phyloP scores from a whole-genome alignment of 1,140 invertebrate species.

The Mactra quadrangularis region DNA sequence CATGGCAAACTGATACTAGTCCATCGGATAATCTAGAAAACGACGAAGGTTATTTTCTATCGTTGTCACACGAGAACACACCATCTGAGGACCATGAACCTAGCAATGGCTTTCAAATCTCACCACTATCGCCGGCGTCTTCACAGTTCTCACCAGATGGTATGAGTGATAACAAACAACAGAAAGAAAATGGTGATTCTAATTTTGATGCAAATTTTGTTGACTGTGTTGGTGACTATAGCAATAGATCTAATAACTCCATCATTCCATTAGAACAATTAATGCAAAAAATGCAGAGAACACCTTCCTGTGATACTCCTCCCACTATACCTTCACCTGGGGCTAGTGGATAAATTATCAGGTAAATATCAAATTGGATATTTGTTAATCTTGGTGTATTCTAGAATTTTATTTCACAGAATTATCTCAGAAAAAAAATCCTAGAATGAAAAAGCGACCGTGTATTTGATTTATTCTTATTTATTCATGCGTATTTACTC shows the following conservation, averaged over 20 bases:
- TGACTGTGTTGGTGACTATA: conserved; percentile 26
- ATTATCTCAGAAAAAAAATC: too few species aligned
- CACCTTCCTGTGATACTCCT: conserved; percentile 41
- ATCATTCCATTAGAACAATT: conserved; percentile 47
- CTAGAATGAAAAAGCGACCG: too few species aligned
- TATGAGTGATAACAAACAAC: not conserved
- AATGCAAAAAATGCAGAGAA: conserved; percentile 38
- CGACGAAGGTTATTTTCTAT: conserved; percentile 71
- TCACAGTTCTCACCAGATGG: conserved; percentile 19
- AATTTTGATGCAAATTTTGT: conserved; percentile 20
- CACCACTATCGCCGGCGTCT: conserved; percentile 2
- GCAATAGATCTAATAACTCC: conserved; percentile 23
- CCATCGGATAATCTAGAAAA: conserved; percentile 76
- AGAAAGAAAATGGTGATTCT: conserved; percentile 26
- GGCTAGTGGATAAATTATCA: conserved; percentile 41
- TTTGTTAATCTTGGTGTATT: too few species aligned
- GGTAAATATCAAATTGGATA: not conserved
- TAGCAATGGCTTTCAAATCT: conserved; percentile 13
- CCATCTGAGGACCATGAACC: conserved; percentile 66
- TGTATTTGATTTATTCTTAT: too few species aligned
- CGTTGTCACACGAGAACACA: conserved; percentile 71
- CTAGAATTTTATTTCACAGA: too few species aligned
- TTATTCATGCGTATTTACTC: too few species aligned
- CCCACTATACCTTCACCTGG: conserved; percentile 37
- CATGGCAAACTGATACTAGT: conserved; percentile 75